A percentile compares a stretch with the other conserved stretches of the same genome.
These are phyloP conservation scores for Zalophus californianus DNA, from an alignment of 2,797 vertebrate species.

Conservation along the genomic window DNA sequence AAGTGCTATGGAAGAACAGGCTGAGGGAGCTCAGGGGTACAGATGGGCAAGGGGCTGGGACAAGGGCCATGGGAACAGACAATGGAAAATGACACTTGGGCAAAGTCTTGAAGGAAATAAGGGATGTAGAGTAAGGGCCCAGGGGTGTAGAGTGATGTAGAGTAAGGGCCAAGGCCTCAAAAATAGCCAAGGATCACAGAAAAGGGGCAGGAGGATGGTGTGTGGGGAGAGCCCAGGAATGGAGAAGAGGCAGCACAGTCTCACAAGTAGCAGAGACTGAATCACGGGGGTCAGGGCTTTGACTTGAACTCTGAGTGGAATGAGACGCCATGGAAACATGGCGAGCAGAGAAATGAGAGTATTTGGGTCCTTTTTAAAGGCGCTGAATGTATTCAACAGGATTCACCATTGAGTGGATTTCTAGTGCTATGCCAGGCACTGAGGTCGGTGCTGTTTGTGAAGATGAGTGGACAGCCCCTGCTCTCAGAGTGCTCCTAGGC, in stretches of 20 bases:
- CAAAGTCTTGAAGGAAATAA: not conserved
- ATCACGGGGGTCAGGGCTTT: not conserved
- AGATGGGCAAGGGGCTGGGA: no score
- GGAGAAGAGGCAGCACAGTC: fast-evolving
- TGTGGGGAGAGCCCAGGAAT: not conserved
- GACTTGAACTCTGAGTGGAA: not conserved
- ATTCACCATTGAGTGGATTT: not conserved
- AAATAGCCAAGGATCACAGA: not conserved
- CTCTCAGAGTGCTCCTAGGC: not conserved
- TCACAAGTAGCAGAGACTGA: not conserved
- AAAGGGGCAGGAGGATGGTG: not conserved
- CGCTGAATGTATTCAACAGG: not conserved
- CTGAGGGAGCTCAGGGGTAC: no score
- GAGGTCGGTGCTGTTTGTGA: not conserved
- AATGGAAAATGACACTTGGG: not conserved
- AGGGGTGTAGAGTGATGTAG: not conserved
- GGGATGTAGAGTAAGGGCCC: no score
- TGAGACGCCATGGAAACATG: not conserved
- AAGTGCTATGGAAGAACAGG: not conserved
- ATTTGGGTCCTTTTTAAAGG: not conserved
- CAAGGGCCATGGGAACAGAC: not conserved
- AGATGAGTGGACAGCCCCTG: not conserved
- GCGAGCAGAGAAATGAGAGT: not conserved
- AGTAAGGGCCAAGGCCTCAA: not conserved
- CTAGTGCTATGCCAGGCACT: not conserved